Evolutionary conservation across 2,888 invertebrate species (phyloP), one percentile per base, ranked within the genome.

Genomic region (Tipula vernalis): DNA sequence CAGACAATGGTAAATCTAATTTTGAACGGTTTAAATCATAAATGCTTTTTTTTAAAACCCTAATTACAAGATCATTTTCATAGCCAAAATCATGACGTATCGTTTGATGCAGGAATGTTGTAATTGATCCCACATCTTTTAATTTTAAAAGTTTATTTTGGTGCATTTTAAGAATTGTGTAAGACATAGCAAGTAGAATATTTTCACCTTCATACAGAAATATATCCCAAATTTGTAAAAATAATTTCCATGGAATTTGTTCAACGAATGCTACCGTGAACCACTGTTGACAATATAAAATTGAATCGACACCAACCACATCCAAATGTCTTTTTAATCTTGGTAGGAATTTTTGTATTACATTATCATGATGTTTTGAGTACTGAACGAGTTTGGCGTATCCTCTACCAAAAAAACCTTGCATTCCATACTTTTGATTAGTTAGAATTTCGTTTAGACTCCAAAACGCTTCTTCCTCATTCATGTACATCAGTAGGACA

Each of bases 381-480:
- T 96, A 98, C 86, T 98, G 94, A 87, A 96, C 94, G 88, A 99
- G 92, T 91, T 98, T 98, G 5, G 98, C 98, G 92, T 47, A 47
- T 47, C n/a, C 47, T n/a, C n/a, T 12, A 12, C 28, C 36, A 5
- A 39, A 84, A 84, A 94, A 92, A 92, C 98, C 98, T 92, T 98
- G 98, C 98, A 98, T 98, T 88, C 95, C 95, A 92, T 97, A 98
- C 91, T 95, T 96, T 88, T 95, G 94, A 91, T 96, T 95, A 83
- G 96, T 95, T 90, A 99, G 94, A 87, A 99, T 93, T 89, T 96
- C 95, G 88, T 96, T 96, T 87, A 98, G 92, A 36, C 96, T 98
- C 98, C 98, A 98, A 92, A 98, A 99, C 3, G 98, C 97, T 91
- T 98, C 98, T 91, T 96, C 97, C 91, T 98, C 98, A 90, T 97